phyloP scores from a whole-genome alignment of 2,888 invertebrate genomes.

The Sialis fuliginosa region DNA sequence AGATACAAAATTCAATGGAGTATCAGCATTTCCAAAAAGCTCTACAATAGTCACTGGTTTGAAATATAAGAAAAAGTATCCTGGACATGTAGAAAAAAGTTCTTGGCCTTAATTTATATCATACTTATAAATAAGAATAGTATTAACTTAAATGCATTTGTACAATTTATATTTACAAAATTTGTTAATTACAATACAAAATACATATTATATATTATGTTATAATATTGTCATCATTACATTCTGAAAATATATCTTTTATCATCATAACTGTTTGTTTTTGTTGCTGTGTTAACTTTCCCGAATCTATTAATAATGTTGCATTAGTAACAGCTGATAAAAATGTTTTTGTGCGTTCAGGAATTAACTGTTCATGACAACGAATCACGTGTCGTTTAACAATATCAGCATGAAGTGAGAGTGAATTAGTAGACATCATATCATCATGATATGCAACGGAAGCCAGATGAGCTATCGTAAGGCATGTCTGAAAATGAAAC shows the following conservation, averaged over 20 bases:
- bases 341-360: slow-evolving; percentile 23
- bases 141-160: too few relatives aligned
- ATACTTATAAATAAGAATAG: too few relatives aligned
- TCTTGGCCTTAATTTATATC: not conserved
- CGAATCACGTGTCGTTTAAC: slow-evolving; percentile 21
- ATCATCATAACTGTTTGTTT: slow-evolving; percentile 5
- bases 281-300: not conserved
- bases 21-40: slow-evolving; percentile 69
- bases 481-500: slow-evolving; percentile 39
- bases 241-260: slow-evolving; percentile 8
- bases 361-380: slow-evolving; percentile 23
- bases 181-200: not conserved
- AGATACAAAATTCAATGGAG: slow-evolving; percentile 53
- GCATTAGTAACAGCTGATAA: slow-evolving; percentile 15
- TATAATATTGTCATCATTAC: not conserved
- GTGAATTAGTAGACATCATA: slow-evolving; percentile 31
- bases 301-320: not conserved
- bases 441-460: slow-evolving; percentile 38
- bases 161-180: not conserved
- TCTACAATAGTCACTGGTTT: slow-evolving; percentile 73
- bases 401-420: slow-evolving; percentile 28
- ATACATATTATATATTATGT: not conserved
- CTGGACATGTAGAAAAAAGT: slow-evolving; percentile 45
- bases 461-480: slow-evolving; percentile 54
- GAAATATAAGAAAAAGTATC: slow-evolving; percentile 65